phyloP scores from a whole-genome alignment of 2,888 invertebrate species.

The Aphodius sticticus region DNA sequence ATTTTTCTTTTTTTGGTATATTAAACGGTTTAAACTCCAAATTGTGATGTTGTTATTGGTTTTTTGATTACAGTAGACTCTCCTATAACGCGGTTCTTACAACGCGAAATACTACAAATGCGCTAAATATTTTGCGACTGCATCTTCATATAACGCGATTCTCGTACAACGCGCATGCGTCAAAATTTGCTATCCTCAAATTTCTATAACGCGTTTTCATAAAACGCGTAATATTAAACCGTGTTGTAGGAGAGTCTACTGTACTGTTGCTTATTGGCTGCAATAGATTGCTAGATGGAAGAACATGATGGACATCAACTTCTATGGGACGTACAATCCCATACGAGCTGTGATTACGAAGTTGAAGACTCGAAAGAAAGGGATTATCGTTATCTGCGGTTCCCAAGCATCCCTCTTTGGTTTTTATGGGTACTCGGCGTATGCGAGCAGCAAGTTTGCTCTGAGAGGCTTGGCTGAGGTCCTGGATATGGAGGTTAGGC shows the following conservation, averaged over 20 bases:
- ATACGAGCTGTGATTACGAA: slow-evolving; percentile 80
- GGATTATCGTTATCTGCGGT: slow-evolving; percentile 86
- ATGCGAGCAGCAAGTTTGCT: slow-evolving; percentile 94
- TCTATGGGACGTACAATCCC: slow-evolving; percentile 84
- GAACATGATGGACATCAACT: slow-evolving; percentile 86
- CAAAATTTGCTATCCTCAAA: no score
- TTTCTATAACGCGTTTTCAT: no score
- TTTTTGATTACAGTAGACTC: no score
- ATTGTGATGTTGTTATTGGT: neutral
- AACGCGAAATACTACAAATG: no score
- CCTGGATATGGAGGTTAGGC: slow-evolving; percentile 91
- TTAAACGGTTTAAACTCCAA: neutral
- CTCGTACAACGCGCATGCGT: no score
- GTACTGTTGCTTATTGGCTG: no score
- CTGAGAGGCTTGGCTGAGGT: slow-evolving; percentile 93
- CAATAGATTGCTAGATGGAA: no score
- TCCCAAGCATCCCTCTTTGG: slow-evolving; percentile 89
- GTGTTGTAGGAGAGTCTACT: no score
- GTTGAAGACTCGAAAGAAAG: slow-evolving; percentile 82
- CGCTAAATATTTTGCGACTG: no score
- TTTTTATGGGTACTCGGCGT: slow-evolving; percentile 92
- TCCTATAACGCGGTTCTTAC: no score
- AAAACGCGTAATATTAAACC: no score
- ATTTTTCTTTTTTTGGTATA: slow-evolving; percentile 9
- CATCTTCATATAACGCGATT: no score